Conservation (phyloP, 2,888 invertebrate genomes). For the Andrena minutula region DNA sequence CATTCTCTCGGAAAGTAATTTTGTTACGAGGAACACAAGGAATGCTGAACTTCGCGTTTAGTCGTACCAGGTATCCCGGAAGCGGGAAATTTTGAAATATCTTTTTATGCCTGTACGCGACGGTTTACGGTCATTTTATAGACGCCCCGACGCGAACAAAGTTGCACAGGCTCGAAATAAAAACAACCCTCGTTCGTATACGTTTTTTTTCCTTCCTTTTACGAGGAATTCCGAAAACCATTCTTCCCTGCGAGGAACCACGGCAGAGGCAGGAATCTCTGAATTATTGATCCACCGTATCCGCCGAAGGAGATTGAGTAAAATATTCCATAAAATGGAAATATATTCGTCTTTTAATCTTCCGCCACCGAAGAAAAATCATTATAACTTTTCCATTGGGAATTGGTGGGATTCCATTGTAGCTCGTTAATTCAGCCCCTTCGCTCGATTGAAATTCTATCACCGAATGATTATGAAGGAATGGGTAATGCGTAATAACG, state of each 20-base stretch:
- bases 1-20: background rate
- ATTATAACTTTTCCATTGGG: constrained; percentile 20
- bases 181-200: constrained; percentile 23
- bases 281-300: constrained; percentile 58
- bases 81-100: constrained; percentile 27
- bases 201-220: constrained; percentile 16
- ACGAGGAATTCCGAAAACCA: constrained; percentile 51
- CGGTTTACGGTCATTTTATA: constrained; percentile 51
- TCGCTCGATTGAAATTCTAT: constrained; percentile 25
- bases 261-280: constrained; percentile 25
- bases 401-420: constrained; percentile 20
- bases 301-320: constrained; percentile 28
- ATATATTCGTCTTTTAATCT: constrained; percentile 36
- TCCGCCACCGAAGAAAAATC: constrained; percentile 10
- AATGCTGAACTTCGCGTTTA: constrained; percentile 14
- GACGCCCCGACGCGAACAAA: constrained; percentile 45
- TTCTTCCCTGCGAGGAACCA: constrained; percentile 13
- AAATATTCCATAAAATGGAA: constrained; percentile 49
- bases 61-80: background rate
- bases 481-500: background rate
- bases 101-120: constrained; percentile 21
- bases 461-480: constrained; percentile 5
- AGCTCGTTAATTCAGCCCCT: constrained; percentile 16
- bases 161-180: constrained; percentile 47
- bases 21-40: background rate